Base-by-base conservation (phyloP, 2,797 vertebrate species). In the Discoglossus pictus region DNA sequence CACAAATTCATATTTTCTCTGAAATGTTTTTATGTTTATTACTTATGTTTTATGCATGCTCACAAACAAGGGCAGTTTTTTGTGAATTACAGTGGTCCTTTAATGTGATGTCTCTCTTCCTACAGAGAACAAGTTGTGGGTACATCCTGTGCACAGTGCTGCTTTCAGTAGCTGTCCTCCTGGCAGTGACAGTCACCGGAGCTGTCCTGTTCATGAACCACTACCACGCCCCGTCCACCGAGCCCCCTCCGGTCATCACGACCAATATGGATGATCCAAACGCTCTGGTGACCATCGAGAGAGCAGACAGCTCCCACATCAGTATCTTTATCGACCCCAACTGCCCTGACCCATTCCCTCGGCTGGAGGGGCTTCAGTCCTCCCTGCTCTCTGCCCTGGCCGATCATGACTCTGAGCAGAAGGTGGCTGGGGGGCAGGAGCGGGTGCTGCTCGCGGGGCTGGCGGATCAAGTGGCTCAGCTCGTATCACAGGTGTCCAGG, bases 271-370 rank as follows among this genome's bases (percentile, higher is more conserved):
- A 96, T 0, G 93, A 97, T 18, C 87, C 92, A 70, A 97, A 96
- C 2, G 97, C 97, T 1, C 81, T 98, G 89, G 97, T 98, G 65
- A 98, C 95, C 2, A 94, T 98, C 0, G 95, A 99, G 80, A 86
- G 91, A 39, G 92, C 92, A 0, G 96, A 98, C 53, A 92, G 94
- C 75, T 97, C 96, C 0, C 94, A 88, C 72, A 93, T 98, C 85
- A 99, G 93, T 86, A 95, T 98, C 86, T 95, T 97, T 86, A 95
- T 99, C 1, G 96, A 98, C 80, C 97, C 96, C 16, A 96, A 98
- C 83, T 99, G 97, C 79, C 96, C 95, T 0, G 94, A 95, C 54
- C 84, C 93, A 82, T 89, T 98, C 43, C 75, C 93, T 52, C 93
- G 91, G 18, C 76, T 99, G 80, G 96, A 98, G 76, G 93, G 91